A percentile compares a stretch with the other conserved stretches of the same genome.
phyloP scores from a whole-genome alignment of 1,140 invertebrate genomes.

The Camponotus vicinus region DNA sequence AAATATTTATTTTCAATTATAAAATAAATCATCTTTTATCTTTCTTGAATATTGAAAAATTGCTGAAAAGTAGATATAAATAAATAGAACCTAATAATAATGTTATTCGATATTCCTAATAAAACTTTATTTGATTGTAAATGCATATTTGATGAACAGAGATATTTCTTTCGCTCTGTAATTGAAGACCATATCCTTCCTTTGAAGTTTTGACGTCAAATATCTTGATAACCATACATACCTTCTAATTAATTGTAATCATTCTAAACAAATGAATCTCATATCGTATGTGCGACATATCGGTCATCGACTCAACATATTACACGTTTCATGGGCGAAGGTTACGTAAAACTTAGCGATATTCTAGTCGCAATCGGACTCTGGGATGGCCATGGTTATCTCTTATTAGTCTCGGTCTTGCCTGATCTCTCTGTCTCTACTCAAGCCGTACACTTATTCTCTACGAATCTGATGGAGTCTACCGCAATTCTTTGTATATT shows the following conservation, averaged over 20 bases:
- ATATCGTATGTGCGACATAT: background rate
- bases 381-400: constrained; percentile 17
- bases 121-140: too few relatives aligned
- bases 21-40: background rate
- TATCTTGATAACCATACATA: background rate
- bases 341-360: constrained; percentile 47
- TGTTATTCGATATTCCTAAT: background rate
- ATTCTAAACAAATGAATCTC: background rate
- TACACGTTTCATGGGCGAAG: constrained; percentile 43
- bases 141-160: background rate
- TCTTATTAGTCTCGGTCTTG: constrained; percentile 39
- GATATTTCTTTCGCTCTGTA: too few relatives aligned
- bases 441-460: constrained; percentile 13
- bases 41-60: background rate
- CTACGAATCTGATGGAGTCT: constrained; percentile 49
- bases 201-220: background rate
- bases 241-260: background rate
- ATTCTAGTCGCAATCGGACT: constrained; percentile 41
- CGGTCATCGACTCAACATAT: constrained; percentile 38
- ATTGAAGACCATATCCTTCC: background rate
- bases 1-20: background rate
- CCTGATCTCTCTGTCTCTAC: constrained; percentile 15
- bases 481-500: constrained; percentile 35
- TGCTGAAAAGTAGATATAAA: background rate
- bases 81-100: background rate